Evolutionary conservation across 1,140 invertebrate species (phyloP).

Genomic region (Cydia splendana): DNA sequence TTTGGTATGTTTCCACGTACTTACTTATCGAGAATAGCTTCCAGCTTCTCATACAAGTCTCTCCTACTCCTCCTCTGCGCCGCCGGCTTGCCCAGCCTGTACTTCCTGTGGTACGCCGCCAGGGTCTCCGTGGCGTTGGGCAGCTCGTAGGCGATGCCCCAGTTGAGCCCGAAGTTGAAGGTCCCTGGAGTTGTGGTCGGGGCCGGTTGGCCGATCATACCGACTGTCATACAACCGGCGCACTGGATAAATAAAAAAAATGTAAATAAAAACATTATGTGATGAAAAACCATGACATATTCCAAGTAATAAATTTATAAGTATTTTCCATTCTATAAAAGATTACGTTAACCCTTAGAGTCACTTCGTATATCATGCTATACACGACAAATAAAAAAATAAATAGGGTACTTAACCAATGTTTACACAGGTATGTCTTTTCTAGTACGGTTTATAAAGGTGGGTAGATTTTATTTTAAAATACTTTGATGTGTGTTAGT

Average conservation of each 20-base stretch:
- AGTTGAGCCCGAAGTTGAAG: slow-evolving; percentile 85
- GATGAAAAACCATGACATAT: too few species aligned
- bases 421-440: too few species aligned
- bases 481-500: too few species aligned
- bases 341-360: too few species aligned
- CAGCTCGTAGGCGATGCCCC: slow-evolving; percentile 88
- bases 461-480: too few species aligned
- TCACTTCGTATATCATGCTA: too few species aligned
- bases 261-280: too few species aligned
- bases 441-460: too few species aligned
- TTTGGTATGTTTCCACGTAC: background rate
- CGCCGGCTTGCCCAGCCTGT: slow-evolving; percentile 59
- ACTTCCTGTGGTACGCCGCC: slow-evolving; percentile 52
- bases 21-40: slow-evolving; percentile 86
- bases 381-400: too few species aligned
- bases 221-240: slow-evolving; percentile 82
- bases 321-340: too few species aligned
- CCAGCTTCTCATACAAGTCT: slow-evolving; percentile 84
- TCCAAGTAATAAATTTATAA: too few species aligned
- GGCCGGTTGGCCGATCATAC: slow-evolving; percentile 78
- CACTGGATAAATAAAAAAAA: background rate
- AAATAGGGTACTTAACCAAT: too few species aligned
- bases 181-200: slow-evolving; percentile 74
- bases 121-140: slow-evolving; percentile 84
- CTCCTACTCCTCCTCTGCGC: slow-evolving; percentile 79